A percentile compares a stretch with the other conserved stretches of the same genome.
These are phyloP conservation scores for Lophotriccus pileatus DNA, from an alignment of 2,797 vertebrate genomes.

Conservation along the genomic window DNA sequence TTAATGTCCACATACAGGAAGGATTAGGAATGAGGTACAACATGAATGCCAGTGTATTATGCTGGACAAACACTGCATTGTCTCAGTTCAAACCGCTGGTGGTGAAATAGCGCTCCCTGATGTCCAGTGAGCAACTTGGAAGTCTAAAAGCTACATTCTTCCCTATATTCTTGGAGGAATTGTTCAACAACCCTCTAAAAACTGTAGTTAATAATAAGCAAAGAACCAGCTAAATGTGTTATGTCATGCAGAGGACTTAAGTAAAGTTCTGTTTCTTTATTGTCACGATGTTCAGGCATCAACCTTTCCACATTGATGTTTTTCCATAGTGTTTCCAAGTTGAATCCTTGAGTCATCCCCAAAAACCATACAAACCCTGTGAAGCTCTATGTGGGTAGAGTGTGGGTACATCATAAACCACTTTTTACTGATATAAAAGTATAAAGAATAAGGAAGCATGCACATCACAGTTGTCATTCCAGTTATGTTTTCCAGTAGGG, in stretches of 20 bases:
- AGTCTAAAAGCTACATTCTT: neutral
- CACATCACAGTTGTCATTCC: neutral
- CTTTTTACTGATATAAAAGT: neutral
- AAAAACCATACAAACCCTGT: neutral
- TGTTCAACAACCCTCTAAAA: neutral
- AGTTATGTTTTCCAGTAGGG: neutral
- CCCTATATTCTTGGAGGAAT: neutral
- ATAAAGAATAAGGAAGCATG: neutral
- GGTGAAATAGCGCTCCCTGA: constrained; percentile 40
- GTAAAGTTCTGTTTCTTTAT: neutral
- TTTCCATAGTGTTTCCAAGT: neutral
- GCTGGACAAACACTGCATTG: neutral
- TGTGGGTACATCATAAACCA: neutral
- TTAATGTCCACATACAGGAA: neutral
- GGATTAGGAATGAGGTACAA: neutral
- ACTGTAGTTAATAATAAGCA: neutral
- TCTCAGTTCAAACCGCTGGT: neutral
- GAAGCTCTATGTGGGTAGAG: neutral
- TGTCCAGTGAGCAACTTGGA: neutral
- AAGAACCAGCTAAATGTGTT: neutral
- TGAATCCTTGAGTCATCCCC: neutral
- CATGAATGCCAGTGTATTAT: accelerated
- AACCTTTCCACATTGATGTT: neutral
- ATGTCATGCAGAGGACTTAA: neutral
- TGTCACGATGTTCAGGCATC: neutral